Base-by-base conservation (phyloP, 2,113 vertebrate genomes). In the Archocentrus centrarchus region DNA sequence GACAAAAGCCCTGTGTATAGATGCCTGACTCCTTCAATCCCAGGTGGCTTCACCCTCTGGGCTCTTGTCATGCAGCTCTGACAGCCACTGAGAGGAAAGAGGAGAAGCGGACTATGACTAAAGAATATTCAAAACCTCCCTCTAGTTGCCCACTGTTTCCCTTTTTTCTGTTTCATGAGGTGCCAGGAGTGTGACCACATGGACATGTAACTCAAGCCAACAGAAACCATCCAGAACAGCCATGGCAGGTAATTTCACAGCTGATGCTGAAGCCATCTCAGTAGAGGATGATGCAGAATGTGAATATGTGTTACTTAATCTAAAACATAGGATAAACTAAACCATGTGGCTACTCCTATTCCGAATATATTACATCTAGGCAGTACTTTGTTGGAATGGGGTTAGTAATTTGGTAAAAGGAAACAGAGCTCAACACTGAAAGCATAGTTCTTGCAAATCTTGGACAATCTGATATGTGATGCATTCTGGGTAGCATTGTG, bases 31-130 rank as follows among this genome's bases (percentile, higher is more conserved):
- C 81, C 57, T 77, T 62, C 64, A 70, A 32, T 88, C 86, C 86
- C 83, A 83, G 85, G 84, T 76, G 92, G 77, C 80, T 53, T 83
- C 89, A 80, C 78, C 80, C 88, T 73, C 79, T 87, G 77, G 80
- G 75, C 76, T 79, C 50, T 53, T 75, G 80, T 92, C 88, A 89
- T 83, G 47, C 82, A 76, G 68, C 83, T 78, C 87, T 85, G 91
- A 92, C 84, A 82, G 85, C 76, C 81, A 83, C 87, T 11, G 14
- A 82, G 77, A 84, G 81, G 84, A 90, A 79, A 81, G 75, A 76
- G 61, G 44, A 84, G 83, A 90, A 88, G 91, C 73, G 80, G 80
- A 90, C 93, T 79, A 70, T 93, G 91, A 93, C 90, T 85, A 90
- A 94, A 91, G 84, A 78, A 86, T 88, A 92, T 88, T 86, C 86